Evolutionary conservation across 2,888 invertebrate genomes (phyloP), one percentile per base, ranked within the genome.

Genomic region (Melanargia galathea): DNA sequence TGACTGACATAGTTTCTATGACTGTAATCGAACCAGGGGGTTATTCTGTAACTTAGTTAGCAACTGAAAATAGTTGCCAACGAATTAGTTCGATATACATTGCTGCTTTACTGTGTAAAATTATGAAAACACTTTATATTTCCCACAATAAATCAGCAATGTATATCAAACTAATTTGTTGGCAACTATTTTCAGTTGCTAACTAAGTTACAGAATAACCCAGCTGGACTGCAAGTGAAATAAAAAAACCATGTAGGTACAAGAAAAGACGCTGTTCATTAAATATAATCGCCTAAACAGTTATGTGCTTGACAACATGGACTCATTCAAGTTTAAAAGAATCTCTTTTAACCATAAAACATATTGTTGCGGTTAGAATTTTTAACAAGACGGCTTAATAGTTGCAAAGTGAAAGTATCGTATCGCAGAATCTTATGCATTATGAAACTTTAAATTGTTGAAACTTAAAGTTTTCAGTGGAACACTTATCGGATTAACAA

Each of bases 401-500:
- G 38, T 58, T 64, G 38, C 56, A 43, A 62, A 64, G 26, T 62
- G 33, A 30, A 56, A 64, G 58, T 59, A 49, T 58, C 57, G 54
- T 54, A 49, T 58, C 54, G 54, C 46, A 35, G 48, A 49, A 56
- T 59, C 30, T 45, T 48, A 45, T 43, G 16, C 46, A 52, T 26
- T 48, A 48, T 46, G 55, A 61, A 66, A 66, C 33, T 66, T 66
- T 64, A 64, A 64, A 66, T 66, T 55, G 66, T 64, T 66, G 60
- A 59, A 64, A 55, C 49, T 55, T 62, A 62, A 64, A 66, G 66
- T 66, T 64, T 66, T 52, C 59, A 66, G 49, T 66, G 54, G 49
- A 67, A 64, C 67, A 65, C 48, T 64, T 65, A 70, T 63, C 62
- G 70, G 60, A 61, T 70, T 67, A 66, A 68, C 63, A 65, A 66